These are phyloP conservation scores for Aselliscus stoliczkanus DNA, from an alignment of 2,797 vertebrate genomes.

Conservation along the genomic window DNA sequence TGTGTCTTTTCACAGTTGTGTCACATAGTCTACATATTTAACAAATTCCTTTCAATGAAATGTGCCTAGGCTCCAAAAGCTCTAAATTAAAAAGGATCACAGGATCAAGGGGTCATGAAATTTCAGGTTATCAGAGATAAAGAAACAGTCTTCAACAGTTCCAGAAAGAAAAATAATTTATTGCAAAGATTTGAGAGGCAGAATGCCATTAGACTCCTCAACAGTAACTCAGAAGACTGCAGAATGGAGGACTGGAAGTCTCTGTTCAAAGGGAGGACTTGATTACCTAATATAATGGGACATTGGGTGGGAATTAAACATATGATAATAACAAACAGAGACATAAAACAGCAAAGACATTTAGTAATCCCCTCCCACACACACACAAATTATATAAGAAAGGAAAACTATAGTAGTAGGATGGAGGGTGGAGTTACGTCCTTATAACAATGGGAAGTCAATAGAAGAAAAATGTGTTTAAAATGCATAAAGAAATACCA, in stretches of 20 bases:
- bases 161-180: background rate
- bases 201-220: background rate
- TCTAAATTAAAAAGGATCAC: background rate
- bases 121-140: background rate
- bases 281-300: background rate
- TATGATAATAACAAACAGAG: background rate
- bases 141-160: background rate
- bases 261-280: background rate
- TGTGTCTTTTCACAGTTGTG: background rate
- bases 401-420: background rate
- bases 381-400: background rate
- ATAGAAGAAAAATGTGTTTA: background rate
- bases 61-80: background rate
- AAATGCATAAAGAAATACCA: background rate
- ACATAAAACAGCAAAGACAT: background rate
- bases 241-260: background rate
- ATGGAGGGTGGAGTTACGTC: background rate
- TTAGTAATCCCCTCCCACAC: background rate
- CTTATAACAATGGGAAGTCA: background rate
- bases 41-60: background rate
- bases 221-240: background rate
- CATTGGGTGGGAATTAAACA: background rate
- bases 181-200: background rate
- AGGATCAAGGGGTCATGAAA: background rate
- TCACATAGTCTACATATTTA: background rate